These are phyloP conservation scores for Melinaea menophilus DNA, from an alignment of 2,888 invertebrate species.

Conservation along the genomic window DNA sequence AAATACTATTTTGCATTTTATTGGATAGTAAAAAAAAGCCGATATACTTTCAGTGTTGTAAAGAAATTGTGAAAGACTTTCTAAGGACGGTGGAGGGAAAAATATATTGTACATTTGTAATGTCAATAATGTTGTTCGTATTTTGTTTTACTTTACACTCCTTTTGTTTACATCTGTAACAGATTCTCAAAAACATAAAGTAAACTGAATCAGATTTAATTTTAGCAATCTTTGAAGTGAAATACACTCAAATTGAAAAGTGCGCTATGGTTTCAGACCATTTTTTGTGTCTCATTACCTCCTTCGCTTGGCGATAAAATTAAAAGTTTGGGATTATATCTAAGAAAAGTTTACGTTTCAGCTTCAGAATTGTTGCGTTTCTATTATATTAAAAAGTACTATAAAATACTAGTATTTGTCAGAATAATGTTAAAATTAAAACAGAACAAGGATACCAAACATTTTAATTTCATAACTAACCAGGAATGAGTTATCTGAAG, in stretches of 20 bases:
- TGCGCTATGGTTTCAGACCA: background rate
- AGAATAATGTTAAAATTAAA: background rate
- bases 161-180: no score
- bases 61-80: no score
- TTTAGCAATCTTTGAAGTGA: no score
- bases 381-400: background rate
- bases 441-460: background rate
- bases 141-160: no score
- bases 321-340: conserved; percentile 4
- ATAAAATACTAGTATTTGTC: background rate
- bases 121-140: no score
- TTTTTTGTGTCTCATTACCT: conserved; percentile 5
- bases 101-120: no score
- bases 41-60: no score
- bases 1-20: no score
- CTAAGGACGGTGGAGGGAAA: no score
- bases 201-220: no score
- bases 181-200: no score
- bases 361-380: background rate
- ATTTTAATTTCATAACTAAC: conserved; percentile 2
- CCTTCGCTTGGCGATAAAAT: conserved; percentile 1
- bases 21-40: no score
- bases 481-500: background rate
- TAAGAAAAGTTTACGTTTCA: background rate
- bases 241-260: background rate